Percentiles rank a stretch among this genome's conserved stretches.
Evolutionary conservation across 2,888 invertebrate species (phyloP).

Genomic region (Clitarchus hookeri): DNA sequence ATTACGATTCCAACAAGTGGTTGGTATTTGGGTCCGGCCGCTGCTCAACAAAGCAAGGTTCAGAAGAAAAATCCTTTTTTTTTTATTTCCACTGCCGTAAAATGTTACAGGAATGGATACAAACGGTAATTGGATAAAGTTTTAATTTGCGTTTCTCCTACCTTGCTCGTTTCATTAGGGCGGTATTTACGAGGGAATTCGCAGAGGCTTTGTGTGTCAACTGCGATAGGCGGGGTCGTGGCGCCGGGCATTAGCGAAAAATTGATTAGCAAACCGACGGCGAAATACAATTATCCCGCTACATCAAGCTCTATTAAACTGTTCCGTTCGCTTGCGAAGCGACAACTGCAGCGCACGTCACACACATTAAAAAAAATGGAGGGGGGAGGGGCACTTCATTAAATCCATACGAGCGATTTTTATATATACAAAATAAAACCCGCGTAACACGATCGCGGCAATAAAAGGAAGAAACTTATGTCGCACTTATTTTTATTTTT

Average conservation of each 20-base stretch:
- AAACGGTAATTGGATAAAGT: slow-evolving; percentile 6
- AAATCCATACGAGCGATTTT: too few species aligned
- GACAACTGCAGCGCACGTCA: neutral
- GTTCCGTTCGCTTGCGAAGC: neutral
- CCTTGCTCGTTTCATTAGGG: neutral
- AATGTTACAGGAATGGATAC: neutral
- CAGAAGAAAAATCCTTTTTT: neutral
- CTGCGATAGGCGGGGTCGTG: too few species aligned
- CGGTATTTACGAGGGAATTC: neutral
- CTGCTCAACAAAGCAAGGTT: neutral
- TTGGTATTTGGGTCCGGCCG: neutral
- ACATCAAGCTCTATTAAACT: neutral
- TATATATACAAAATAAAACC: too few species aligned
- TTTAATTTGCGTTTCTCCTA: neutral
- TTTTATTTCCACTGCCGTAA: neutral
- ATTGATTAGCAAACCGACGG: slow-evolving; percentile 1
- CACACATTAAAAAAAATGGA: neutral
- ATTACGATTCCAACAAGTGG: neutral
- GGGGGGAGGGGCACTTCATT: neutral
- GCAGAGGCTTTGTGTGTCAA: slow-evolving; percentile 6
- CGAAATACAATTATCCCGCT: slow-evolving; percentile 9
- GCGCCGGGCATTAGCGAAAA: slow-evolving; percentile 12
- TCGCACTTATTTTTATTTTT: too few species aligned
- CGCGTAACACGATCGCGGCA: too few species aligned
- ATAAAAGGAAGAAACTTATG: too few species aligned